These are phyloP conservation scores for Tipula unca DNA, from an alignment of 2,888 invertebrate genomes.

Conservation along the genomic window DNA sequence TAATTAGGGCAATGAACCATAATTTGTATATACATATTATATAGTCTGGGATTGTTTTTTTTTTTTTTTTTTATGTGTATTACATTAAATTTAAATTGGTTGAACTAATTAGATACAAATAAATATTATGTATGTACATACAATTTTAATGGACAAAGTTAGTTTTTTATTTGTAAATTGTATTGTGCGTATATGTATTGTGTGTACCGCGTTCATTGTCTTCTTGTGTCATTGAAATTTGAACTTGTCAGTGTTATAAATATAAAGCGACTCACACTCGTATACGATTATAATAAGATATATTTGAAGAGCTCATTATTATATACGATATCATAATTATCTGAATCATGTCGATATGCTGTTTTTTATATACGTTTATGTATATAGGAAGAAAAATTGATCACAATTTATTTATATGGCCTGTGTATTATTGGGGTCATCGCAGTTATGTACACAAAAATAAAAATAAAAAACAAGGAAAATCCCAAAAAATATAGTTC, in stretches of 20 bases:
- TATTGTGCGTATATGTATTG: background rate
- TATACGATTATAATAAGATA: background rate
- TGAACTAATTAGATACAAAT: background rate
- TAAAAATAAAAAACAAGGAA: background rate
- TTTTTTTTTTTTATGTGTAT: background rate
- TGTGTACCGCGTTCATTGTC: background rate
- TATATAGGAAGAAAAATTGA: background rate
- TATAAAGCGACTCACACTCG: background rate
- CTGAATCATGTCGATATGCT: background rate
- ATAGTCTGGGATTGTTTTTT: background rate
- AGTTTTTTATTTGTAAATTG: background rate
- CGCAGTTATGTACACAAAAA: background rate
- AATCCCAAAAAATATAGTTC: background rate
- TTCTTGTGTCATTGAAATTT: background rate
- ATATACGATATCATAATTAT: background rate
- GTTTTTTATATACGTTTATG: background rate
- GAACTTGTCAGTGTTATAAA: background rate
- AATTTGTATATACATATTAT: background rate
- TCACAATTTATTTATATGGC: background rate
- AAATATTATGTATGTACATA: background rate
- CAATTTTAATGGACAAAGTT: background rate
- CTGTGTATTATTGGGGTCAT: background rate
- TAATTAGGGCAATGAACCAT: background rate
- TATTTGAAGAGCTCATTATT: too few relatives aligned
- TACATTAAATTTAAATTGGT: constrained; percentile 8